Evolutionary conservation across 1,140 invertebrate species (phyloP).

Genomic region (Chymomyza costata): DNA sequence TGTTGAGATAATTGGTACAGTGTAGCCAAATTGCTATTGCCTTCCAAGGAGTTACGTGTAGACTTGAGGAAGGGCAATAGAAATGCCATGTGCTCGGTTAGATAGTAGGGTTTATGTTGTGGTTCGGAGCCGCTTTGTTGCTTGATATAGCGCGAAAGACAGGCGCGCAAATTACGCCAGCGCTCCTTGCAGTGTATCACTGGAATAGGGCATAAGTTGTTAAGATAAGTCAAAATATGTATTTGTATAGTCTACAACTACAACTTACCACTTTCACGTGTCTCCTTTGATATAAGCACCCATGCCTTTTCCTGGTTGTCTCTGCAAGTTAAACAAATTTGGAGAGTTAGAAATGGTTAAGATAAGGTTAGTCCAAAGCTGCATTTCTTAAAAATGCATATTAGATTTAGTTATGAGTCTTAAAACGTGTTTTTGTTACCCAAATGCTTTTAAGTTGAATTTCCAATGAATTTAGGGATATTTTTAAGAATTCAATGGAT

Average conservation of each 20-base stretch:
- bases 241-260: not conserved
- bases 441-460: too few relatives aligned
- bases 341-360: too few relatives aligned
- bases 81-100: constrained; percentile 74
- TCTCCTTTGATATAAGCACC: constrained; percentile 74
- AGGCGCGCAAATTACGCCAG: constrained; percentile 72
- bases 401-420: too few relatives aligned
- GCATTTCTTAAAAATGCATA: too few relatives aligned
- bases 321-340: constrained; percentile 20
- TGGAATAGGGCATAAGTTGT: constrained; percentile 16
- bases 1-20: constrained; percentile 59
- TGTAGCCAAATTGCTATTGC: constrained; percentile 48
- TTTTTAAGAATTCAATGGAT: too few relatives aligned
- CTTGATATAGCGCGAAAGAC: constrained; percentile 71
- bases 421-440: too few relatives aligned
- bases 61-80: constrained; percentile 72
- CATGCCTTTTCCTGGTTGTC: constrained; percentile 74
- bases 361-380: too few relatives aligned
- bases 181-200: constrained; percentile 74
- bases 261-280: constrained; percentile 59
- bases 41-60: constrained; percentile 53
- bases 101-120: constrained; percentile 73
- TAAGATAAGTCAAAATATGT: not conserved
- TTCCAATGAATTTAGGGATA: too few relatives aligned
- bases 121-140: constrained; percentile 62